Evolutionary conservation across 2,113 vertebrate genomes (phyloP).

Genomic region (Pelmatolapia mariae): DNA sequence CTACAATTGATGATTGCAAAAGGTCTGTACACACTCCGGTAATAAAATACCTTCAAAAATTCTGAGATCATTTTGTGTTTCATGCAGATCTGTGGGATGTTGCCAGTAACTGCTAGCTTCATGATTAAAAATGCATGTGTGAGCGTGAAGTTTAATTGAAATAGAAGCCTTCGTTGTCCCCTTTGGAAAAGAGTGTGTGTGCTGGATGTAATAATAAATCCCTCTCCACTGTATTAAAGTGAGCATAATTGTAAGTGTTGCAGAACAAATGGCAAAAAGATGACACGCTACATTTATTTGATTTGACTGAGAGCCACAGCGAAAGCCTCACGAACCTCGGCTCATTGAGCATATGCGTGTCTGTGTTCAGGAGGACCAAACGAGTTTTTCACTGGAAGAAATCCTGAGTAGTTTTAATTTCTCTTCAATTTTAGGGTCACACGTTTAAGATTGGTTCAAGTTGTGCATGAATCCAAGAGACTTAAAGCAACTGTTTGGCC

Average conservation of each 20-base stretch:
- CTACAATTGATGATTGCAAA: constrained; percentile 51
- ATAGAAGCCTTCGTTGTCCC: not conserved
- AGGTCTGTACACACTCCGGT: constrained; percentile 59
- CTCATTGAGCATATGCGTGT: not conserved
- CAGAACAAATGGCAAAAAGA: not conserved
- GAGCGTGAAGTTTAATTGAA: not conserved
- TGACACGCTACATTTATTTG: constrained; percentile 9
- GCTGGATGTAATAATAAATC: not conserved
- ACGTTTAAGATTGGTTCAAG: not conserved
- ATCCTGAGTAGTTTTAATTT: not conserved
- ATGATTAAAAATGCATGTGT: not conserved
- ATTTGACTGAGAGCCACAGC: constrained; percentile 1
- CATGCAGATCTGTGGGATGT: not conserved
- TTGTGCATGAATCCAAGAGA: not conserved
- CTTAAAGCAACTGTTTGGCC: not conserved
- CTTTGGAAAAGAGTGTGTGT: not conserved
- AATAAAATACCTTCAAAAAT: constrained; percentile 65
- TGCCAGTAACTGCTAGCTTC: not conserved
- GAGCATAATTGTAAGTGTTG: not conserved
- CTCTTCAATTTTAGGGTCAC: not conserved
- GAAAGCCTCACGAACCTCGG: not conserved
- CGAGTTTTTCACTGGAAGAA: not conserved
- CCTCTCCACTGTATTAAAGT: not conserved
- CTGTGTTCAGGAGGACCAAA: not conserved
- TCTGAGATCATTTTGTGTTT: not conserved